These are phyloP conservation scores for Damaliscus lunatus DNA, from an alignment of 2,113 vertebrate species.

Conservation along the genomic window DNA sequence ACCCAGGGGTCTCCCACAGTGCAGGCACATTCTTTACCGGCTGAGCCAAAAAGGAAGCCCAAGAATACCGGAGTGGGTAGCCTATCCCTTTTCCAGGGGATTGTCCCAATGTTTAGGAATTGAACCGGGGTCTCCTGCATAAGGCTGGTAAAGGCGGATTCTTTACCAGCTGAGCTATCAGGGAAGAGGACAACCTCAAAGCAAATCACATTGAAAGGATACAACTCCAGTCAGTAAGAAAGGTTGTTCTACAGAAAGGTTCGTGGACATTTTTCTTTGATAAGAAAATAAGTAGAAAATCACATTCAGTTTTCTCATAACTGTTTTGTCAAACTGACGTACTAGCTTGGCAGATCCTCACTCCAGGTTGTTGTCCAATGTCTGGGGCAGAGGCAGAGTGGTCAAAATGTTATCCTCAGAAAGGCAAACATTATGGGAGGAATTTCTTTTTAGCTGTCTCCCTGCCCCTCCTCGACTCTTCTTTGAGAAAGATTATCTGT, in stretches of 20 bases:
- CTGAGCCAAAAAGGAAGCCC: not conserved
- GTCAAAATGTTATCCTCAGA: not conserved
- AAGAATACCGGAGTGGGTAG: not conserved
- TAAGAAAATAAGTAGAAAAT: not conserved
- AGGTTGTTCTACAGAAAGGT: not conserved
- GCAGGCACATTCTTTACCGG: rapidly evolving
- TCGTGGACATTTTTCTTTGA: not conserved
- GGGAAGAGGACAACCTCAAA: not conserved
- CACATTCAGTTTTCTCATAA: not conserved
- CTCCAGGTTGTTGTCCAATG: not conserved
- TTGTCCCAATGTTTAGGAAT: not conserved
- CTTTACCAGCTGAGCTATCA: not conserved
- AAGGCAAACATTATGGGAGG: constrained; percentile 5
- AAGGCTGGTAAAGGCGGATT: not conserved
- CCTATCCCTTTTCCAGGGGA: not conserved
- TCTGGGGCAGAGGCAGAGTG: not conserved
- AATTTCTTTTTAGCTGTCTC: constrained; percentile 41
- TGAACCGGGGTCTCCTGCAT: not conserved
- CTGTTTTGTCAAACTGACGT: not conserved
- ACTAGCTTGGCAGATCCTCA: not conserved
- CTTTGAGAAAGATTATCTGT: constrained; percentile 65
- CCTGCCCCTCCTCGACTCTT: not conserved
- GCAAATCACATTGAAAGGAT: not conserved
- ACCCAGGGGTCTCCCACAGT: not conserved
- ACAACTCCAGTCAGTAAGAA: not conserved